Evolutionary conservation across 2,888 invertebrate species (phyloP).

Genomic region (Lochmaea capreae): DNA sequence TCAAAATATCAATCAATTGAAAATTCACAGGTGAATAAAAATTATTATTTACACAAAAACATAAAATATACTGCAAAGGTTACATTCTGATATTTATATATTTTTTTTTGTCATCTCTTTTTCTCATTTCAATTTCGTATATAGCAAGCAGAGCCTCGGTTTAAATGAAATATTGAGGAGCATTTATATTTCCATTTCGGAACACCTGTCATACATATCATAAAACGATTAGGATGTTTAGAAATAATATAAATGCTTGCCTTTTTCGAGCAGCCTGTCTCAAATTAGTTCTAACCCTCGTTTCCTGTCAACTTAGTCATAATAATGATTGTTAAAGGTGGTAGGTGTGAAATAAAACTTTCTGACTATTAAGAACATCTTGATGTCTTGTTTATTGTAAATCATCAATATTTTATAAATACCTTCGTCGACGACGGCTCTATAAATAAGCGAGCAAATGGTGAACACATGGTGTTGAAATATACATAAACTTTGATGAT

Average conservation of each 20-base stretch:
- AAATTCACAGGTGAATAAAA: background rate
- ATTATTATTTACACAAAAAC: background rate
- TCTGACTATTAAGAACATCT: conserved; percentile 47
- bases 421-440: conserved; percentile 8
- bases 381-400: conserved; percentile 36
- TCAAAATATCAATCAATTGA: too few species aligned
- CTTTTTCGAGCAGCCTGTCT: conserved; percentile 44
- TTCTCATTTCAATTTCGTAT: conserved; percentile 19
- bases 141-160: conserved; percentile 6
- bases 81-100: background rate
- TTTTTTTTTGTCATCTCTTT: background rate
- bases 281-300: conserved; percentile 48
- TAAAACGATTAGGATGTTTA: conserved; percentile 46
- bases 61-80: conserved; percentile 8
- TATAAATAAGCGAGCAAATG: conserved; percentile 18
- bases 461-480: conserved; percentile 23
- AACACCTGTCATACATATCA: conserved; percentile 43
- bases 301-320: conserved; percentile 49
- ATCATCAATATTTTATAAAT: conserved; percentile 25
- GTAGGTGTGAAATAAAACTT: conserved; percentile 46
- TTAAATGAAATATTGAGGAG: conserved; percentile 29
- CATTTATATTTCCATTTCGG: conserved; percentile 34
- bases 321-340: conserved; percentile 46
- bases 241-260: conserved; percentile 45
- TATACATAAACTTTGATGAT: background rate